Base-by-base conservation (phyloP, 2,888 invertebrate genomes). In the Ctenicera cuprea region DNA sequence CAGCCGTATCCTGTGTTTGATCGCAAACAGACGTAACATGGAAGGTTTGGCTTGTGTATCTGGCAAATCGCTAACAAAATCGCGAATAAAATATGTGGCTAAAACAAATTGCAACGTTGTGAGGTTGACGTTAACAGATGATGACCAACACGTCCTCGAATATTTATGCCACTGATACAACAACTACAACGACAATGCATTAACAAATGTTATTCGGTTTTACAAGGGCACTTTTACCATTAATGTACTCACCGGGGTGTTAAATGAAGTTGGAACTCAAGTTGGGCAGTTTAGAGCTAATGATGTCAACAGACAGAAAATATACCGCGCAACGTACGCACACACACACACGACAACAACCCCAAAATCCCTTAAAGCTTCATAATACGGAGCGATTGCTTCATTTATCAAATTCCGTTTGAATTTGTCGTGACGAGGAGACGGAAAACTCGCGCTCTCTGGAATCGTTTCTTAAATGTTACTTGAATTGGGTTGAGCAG, bases 51-150 rank as follows among this genome's bases (percentile, higher is more conserved):
- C 71, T 74, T 75, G 68, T 45, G 52, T 73, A 69, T 70, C 74
- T 74, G 77, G 74, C 74, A 77, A 77, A 77, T 77, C 69, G 70
- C 68, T 74, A 72, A 75, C 77, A 75, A 77, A 73, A 77, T 77
- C 76, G 73, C 50, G 75, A 77, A 77, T 77, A 77, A 77, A 77
- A 77, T 71, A 69, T 71, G 74, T 63, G 71, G 69, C 67, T 38
- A 74, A 74, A 76, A 75, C 73, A 76, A 75, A 77, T 76, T 76
- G 70, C 71, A 62, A 63, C 61, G 69, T 69, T 64, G 71, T 64
- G 73, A 74, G 61, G 37, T 50, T 63, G 73, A 68, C 73, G 68
- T 73, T 71, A 71, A 74, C 76, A 71, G 50, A 74, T 72, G 71
- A 73, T 54, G 62, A 59, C 52, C 52, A 37, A 70, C 70, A 70